phyloP scores from a whole-genome alignment of 2,888 invertebrate genomes.

The Lasioglossum malachurum region DNA sequence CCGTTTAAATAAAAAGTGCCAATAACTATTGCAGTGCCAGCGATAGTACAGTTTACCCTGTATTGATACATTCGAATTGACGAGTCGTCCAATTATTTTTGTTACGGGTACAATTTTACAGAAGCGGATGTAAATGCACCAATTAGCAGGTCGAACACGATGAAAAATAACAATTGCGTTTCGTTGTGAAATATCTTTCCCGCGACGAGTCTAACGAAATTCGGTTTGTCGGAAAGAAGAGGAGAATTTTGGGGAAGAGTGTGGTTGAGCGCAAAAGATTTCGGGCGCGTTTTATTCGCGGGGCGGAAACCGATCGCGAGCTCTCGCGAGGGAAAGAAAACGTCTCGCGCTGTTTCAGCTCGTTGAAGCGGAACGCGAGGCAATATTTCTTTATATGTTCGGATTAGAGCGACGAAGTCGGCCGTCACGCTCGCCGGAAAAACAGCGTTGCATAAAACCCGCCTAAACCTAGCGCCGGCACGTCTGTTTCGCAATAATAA shows the following conservation, averaged over 20 bases:
- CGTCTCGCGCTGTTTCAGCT: conserved; percentile 37
- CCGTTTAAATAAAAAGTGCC: too few relatives aligned
- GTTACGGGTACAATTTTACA: not conserved
- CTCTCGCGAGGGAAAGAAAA: conserved; percentile 31
- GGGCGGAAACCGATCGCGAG: conserved; percentile 35
- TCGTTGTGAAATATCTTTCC: not conserved
- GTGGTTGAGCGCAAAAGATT: conserved; percentile 16
- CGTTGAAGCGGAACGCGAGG: conserved; percentile 56
- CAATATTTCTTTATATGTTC: conserved; percentile 53
- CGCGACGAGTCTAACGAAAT: not conserved
- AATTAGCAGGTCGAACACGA: not conserved
- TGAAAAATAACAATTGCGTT: not conserved
- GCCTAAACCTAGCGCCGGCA: conserved; percentile 16
- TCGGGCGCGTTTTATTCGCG: conserved; percentile 26
- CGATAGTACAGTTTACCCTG: too few relatives aligned
- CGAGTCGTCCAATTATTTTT: not conserved
- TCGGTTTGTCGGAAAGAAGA: not conserved
- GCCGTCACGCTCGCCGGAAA: conserved; percentile 5
- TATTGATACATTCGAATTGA: not conserved
- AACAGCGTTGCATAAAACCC: not conserved
- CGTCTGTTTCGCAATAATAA: conserved; percentile 16
- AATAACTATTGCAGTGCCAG: too few relatives aligned
- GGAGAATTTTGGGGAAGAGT: not conserved
- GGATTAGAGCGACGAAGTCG: conserved; percentile 37
- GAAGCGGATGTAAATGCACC: not conserved